Base-by-base conservation (phyloP, 2,797 vertebrate genomes). In the Characodon lateralis region DNA sequence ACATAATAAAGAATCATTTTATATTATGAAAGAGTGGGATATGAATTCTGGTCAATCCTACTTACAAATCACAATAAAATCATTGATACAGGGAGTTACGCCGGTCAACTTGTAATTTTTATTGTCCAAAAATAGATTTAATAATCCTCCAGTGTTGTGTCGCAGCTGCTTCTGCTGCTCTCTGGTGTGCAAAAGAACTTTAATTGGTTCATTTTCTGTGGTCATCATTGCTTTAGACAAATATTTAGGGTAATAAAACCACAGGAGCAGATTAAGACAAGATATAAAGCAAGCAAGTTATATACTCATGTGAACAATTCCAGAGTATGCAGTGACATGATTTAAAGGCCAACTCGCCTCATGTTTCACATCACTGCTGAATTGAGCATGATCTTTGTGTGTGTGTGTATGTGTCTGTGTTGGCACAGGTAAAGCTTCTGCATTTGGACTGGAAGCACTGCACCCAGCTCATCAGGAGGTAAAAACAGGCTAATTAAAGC, bases 401-500 rank as follows among this genome's bases (percentile, higher is more conserved):
- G n/a, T 4, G 28, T 28, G 31, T 39, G 6, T 65, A 16, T 63
- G 28, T 4, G 31, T 1, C 7, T 22, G 65, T 12, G 22, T 68
- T 43, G 65, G 35, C 39, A 46, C 16, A 31, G 22, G 20, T 68
- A 68, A 41, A 73, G 41, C 70, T 41, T 5, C 48, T 55, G 77
- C 26, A 35, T 77, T 46, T n/a, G 35, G 73, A 74, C 12, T 73
- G 56, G 76, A 77, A 68, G 71, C 71, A 2, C 82, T 74, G 63
- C 28, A 14, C 72, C 81, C 73, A 39, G 80, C 74, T 35, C 53
- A 35, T 71, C 41, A 26, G 76, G 69, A 78, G 76, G 69, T 41
- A 53, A 51, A 63, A 53, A 41, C 26, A 7, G 55, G 28, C 43
- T 51, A 77, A 71, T 63, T 63, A 63, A 61, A 77, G 58, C 56